Evolutionary conservation across 2,113 vertebrate species (phyloP).

Genomic region (Accipiter virgatus): DNA sequence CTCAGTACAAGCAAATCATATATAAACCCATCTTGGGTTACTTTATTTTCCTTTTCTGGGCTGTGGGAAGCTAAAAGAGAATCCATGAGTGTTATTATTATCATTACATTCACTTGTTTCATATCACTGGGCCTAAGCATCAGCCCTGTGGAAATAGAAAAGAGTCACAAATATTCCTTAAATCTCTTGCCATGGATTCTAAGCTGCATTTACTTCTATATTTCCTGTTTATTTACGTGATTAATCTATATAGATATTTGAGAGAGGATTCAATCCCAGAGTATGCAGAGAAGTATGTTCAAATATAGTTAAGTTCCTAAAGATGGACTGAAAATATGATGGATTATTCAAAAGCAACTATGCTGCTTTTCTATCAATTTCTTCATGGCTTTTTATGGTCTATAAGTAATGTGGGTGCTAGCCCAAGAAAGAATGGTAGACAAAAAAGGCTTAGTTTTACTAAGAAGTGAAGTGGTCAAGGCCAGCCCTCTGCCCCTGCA

Average conservation of each 20-base stretch:
- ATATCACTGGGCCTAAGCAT: not conserved
- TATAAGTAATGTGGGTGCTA: not conserved
- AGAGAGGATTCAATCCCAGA: not conserved
- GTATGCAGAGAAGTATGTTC: not conserved
- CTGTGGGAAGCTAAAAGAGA: conserved; percentile 40
- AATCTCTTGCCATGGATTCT: not conserved
- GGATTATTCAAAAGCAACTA: not conserved
- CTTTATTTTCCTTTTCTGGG: conserved; percentile 13
- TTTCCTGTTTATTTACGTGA: not conserved
- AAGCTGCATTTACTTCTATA: not conserved
- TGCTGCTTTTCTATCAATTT: not conserved
- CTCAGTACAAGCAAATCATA: conserved; percentile 2
- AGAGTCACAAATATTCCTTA: not conserved
- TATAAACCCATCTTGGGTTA: conserved; percentile 14
- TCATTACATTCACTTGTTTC: conserved; percentile 12
- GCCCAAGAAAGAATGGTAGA: not conserved
- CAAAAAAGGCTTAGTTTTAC: not conserved
- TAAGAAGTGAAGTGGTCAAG: not conserved
- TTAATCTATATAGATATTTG: not conserved
- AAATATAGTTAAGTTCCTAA: not conserved
- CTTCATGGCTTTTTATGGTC: not conserved
- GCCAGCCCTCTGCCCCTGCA: not conserved
- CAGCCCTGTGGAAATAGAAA: not conserved
- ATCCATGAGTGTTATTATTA: not conserved
- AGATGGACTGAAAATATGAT: not conserved